These are phyloP conservation scores for Diprion similis DNA, from an alignment of 1,140 invertebrate genomes.

Conservation along the genomic window DNA sequence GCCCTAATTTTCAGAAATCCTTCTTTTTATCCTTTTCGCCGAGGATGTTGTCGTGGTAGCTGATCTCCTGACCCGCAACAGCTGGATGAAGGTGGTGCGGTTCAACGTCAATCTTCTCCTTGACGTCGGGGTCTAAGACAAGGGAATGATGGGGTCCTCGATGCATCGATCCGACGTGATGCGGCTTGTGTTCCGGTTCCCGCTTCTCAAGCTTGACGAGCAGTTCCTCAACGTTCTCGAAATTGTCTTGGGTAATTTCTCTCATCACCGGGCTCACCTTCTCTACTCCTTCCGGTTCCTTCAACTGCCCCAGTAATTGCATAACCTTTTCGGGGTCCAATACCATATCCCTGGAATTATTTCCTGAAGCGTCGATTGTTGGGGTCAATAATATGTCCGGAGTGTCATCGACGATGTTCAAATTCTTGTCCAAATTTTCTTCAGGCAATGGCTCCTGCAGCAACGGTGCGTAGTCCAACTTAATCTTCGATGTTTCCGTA, in stretches of 20 bases:
- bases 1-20: slow-evolving; percentile 41
- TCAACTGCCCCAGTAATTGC: slow-evolving; percentile 52
- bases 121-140: slow-evolving; percentile 54
- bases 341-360: slow-evolving; percentile 45
- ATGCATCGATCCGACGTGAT: slow-evolving; percentile 39
- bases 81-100: slow-evolving; percentile 63
- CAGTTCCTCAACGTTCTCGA: slow-evolving; percentile 50
- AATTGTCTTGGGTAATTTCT: slow-evolving; percentile 36
- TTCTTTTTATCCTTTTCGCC: slow-evolving; percentile 57
- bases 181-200: slow-evolving; percentile 41
- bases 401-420: slow-evolving; percentile 48
- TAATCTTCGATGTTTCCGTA: slow-evolving; percentile 55
- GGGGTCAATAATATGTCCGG: slow-evolving; percentile 55
- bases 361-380: slow-evolving; percentile 50
- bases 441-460: slow-evolving; percentile 45
- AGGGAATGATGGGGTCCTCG: slow-evolving; percentile 56
- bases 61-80: slow-evolving; percentile 61
- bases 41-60: slow-evolving; percentile 59
- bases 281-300: slow-evolving; percentile 24
- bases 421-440: slow-evolving; percentile 51
- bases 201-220: slow-evolving; percentile 42
- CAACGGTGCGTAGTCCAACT: slow-evolving; percentile 54
- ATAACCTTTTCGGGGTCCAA: slow-evolving; percentile 50
- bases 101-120: slow-evolving; percentile 61
- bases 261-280: slow-evolving; percentile 34